phyloP scores from a whole-genome alignment of 1,140 invertebrate genomes.

The Rhyacophila brunnea region DNA sequence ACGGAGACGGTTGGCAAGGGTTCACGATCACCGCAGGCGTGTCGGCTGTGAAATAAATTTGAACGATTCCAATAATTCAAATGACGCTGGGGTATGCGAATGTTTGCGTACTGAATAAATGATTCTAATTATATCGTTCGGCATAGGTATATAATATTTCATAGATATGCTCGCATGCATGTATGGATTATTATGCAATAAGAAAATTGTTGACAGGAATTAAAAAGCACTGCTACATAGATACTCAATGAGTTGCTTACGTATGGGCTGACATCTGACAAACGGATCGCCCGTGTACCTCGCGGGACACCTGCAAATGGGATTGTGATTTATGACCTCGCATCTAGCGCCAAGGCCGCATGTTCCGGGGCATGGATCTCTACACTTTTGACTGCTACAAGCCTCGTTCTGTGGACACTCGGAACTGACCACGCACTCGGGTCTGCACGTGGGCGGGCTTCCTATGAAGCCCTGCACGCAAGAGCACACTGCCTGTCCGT shows the following conservation, averaged over 20 bases:
- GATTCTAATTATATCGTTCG: too few relatives aligned
- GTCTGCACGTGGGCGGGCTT: constrained; percentile 61
- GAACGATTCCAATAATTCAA: too few relatives aligned
- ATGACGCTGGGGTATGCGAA: too few relatives aligned
- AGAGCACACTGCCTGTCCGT: constrained; percentile 62
- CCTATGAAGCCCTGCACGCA: constrained; percentile 63
- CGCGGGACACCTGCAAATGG: constrained; percentile 62
- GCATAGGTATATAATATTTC: too few relatives aligned
- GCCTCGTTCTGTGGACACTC: constrained; percentile 58
- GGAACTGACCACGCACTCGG: constrained; percentile 59
- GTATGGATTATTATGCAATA: too few relatives aligned
- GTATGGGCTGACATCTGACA: constrained; percentile 55
- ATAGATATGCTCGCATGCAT: too few relatives aligned
- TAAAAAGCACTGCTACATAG: too few relatives aligned
- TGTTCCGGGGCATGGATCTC: constrained; percentile 62
- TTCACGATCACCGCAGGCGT: constrained; percentile 53
- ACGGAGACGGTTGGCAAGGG: constrained; percentile 68
- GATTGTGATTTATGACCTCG: constrained; percentile 63
- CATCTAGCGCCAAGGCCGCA: constrained; percentile 65
- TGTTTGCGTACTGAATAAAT: too few relatives aligned
- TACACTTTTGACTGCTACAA: constrained; percentile 62
- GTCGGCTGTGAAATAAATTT: constrained; percentile 56
- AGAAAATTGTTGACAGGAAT: too few relatives aligned
- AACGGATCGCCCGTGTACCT: constrained; percentile 65
- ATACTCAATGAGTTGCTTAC: constrained; percentile 45